phyloP scores from a whole-genome alignment of 2,113 vertebrate species.

The Pygoscelis adeliae region DNA sequence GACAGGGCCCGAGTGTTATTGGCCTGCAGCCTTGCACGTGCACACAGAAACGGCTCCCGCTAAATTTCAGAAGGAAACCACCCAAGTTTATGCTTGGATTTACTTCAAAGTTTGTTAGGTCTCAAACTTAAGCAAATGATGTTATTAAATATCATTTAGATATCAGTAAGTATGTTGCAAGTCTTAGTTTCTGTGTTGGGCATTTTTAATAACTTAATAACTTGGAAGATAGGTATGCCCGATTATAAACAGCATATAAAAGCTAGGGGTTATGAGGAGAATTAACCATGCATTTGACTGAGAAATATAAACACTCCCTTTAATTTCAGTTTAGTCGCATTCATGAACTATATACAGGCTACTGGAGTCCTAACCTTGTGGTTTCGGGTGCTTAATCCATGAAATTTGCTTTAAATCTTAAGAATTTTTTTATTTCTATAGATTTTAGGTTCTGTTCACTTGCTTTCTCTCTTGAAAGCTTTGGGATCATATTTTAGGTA shows the following conservation, averaged over 20 bases:
- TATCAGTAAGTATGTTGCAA: not conserved
- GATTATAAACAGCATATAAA: not conserved
- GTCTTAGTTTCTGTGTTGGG: not conserved
- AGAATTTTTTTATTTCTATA: not conserved
- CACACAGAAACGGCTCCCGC: accelerated
- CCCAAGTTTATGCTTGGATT: not conserved
- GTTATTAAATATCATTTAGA: not conserved
- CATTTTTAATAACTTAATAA: not conserved
- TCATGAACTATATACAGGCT: not conserved
- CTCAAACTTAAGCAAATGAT: not conserved
- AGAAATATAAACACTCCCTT: not conserved
- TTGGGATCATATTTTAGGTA: not conserved
- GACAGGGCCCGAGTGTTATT: accelerated
- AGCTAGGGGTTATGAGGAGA: not conserved
- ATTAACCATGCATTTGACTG: not conserved
- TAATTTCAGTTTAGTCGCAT: not conserved
- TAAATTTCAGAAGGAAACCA: not conserved
- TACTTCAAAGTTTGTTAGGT: not conserved
- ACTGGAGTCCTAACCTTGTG: not conserved
- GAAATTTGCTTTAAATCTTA: not conserved
- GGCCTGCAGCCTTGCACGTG: accelerated
- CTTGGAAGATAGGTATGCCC: accelerated
- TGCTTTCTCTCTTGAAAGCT: not conserved
- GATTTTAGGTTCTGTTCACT: not conserved
- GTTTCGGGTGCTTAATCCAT: not conserved